Evolutionary conservation across 2,888 invertebrate species (phyloP).

Genomic region (Teinopalpus imperialis): DNA sequence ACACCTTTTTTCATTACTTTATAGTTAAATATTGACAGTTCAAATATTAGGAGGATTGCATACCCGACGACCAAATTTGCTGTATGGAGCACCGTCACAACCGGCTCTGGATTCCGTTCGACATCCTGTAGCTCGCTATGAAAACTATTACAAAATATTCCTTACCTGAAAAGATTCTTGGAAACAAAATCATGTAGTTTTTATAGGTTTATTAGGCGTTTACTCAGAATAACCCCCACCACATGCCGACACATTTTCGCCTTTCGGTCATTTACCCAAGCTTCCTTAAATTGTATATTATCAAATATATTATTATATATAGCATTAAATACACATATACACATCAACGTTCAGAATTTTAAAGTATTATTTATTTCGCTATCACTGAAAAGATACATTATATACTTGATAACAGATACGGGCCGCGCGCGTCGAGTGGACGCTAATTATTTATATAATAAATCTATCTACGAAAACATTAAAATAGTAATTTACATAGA

Average conservation of each 20-base stretch:
- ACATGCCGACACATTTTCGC: conserved; percentile 5
- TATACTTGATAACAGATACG: conserved; percentile 68
- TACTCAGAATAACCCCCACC: background rate
- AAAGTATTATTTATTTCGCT: conserved; percentile 51
- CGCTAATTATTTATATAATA: conserved; percentile 22
- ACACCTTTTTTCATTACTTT: too few relatives aligned
- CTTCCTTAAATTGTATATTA: conserved; percentile 55
- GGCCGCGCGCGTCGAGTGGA: conserved; percentile 57
- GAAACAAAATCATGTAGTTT: conserved; percentile 7
- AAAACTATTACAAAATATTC: background rate
- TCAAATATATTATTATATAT: conserved; percentile 50
- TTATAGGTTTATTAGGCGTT: conserved; percentile 14
- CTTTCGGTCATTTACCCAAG: conserved; percentile 35
- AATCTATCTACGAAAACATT: too few relatives aligned
- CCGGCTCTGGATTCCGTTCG: conserved; percentile 39
- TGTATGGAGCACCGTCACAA: conserved; percentile 68
- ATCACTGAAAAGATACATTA: conserved; percentile 65
- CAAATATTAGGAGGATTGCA: too few relatives aligned
- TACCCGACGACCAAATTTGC: conserved; percentile 25
- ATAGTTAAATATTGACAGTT: too few relatives aligned
- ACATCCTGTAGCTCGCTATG: conserved; percentile 13
- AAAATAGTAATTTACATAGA: background rate
- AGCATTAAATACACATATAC: conserved; percentile 71
- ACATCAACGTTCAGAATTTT: conserved; percentile 63
- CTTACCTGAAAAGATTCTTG: background rate